Conservation (phyloP, 2,797 vertebrate species). For the Alosa sapidissima region DNA sequence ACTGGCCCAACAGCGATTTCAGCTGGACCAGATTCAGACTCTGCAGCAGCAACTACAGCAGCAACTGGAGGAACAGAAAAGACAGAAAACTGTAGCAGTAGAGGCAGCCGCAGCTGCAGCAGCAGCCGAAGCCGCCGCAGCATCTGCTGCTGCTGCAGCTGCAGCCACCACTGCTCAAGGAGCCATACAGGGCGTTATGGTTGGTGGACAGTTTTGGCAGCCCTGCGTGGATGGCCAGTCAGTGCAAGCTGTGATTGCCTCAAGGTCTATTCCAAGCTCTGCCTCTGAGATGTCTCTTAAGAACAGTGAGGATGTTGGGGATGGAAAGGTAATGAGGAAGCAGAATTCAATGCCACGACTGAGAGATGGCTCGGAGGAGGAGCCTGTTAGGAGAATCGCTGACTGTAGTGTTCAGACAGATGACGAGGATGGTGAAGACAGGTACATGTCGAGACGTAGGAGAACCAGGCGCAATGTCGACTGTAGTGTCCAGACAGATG, state of each 20-base stretch:
- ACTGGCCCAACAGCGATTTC: conserved; percentile 94
- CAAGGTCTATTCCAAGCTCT: conserved; percentile 89
- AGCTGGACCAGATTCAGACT: conserved; percentile 97
- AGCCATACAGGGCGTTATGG: conserved; percentile 84
- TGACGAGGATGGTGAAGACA: conserved; percentile 93
- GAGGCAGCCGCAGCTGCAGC: conserved; percentile 80
- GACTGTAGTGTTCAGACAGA: conserved; percentile 98
- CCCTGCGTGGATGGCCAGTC: conserved; percentile 76
- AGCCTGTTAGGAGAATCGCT: conserved; percentile 81
- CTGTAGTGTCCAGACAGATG: conserved; percentile 97
- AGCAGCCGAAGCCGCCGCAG: conserved; percentile 82
- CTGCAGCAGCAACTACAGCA: conserved; percentile 98
- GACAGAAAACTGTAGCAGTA: conserved; percentile 86
- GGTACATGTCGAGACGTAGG: conserved; percentile 86
- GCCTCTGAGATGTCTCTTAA: conserved; percentile 95
- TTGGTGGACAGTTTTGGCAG: conserved; percentile 85
- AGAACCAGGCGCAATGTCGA: conserved; percentile 88
- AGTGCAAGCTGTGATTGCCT: conserved; percentile 78
- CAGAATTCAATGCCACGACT: conserved; percentile 96
- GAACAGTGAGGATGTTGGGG: conserved; percentile 84
- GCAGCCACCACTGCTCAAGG: conserved; percentile 86
- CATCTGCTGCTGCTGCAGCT: conserved; percentile 82
- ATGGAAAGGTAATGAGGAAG: conserved; percentile 86
- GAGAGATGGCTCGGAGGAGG: conserved; percentile 85
- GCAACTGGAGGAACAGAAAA: conserved; percentile 96